phyloP scores from a whole-genome alignment of 2,113 vertebrate genomes.

The Oncorhynchus tshawytscha region DNA sequence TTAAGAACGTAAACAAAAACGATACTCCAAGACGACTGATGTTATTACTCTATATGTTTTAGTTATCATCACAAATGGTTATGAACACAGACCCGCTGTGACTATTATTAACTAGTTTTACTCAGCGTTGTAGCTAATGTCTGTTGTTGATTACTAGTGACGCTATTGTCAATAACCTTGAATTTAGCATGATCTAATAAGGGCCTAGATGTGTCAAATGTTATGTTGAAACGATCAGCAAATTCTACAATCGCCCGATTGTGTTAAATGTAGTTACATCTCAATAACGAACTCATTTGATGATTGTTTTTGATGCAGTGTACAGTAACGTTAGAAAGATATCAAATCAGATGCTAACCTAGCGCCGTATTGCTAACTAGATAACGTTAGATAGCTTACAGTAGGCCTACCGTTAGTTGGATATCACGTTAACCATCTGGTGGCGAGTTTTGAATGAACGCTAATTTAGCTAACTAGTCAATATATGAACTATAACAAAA shows the following conservation, averaged over 20 bases:
- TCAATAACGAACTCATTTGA: not conserved
- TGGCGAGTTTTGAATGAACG: not conserved
- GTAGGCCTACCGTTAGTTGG: not conserved
- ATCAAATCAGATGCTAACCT: not conserved
- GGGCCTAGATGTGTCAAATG: not conserved
- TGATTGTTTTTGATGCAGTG: not conserved
- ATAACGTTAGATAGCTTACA: constrained; percentile 9
- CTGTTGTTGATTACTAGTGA: constrained; percentile 20
- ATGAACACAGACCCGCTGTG: not conserved
- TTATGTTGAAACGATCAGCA: not conserved
- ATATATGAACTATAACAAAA: not conserved
- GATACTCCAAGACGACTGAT: not conserved
- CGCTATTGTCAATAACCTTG: constrained; percentile 57
- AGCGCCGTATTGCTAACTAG: constrained; percentile 4
- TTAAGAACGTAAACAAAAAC: not conserved
- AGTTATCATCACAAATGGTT: not conserved
- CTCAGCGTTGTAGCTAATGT: not conserved
- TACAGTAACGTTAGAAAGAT: not conserved
- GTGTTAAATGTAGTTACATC: not conserved
- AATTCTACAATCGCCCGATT: not conserved
- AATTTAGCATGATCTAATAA: constrained; percentile 19
- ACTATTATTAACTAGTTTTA: constrained; percentile 11
- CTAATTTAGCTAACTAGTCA: not conserved
- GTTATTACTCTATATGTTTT: not conserved
- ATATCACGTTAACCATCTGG: not conserved